These are phyloP conservation scores for Ambastaia sidthimunki DNA, from an alignment of 2,797 vertebrate genomes.

Conservation along the genomic window DNA sequence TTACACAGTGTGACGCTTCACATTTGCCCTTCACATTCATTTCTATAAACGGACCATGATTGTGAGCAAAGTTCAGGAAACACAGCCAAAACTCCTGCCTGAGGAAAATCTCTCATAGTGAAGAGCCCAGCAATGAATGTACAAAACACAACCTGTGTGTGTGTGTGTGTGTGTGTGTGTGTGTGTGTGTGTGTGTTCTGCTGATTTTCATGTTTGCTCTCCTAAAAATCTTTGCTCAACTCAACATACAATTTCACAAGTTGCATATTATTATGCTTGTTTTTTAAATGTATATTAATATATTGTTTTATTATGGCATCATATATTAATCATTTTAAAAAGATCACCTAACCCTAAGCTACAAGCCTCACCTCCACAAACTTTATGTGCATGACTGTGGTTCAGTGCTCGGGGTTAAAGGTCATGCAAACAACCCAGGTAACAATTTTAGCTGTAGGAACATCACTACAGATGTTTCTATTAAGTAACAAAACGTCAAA, in stretches of 20 bases:
- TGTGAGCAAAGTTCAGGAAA: slow-evolving; percentile 61
- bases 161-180: slow-evolving; percentile 7
- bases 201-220: slow-evolving; percentile 14
- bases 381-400: background rate
- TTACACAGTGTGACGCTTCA: background rate
- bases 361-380: background rate
- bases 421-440: background rate
- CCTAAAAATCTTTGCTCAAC: slow-evolving; percentile 1
- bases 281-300: no score
- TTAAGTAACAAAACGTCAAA: no score
- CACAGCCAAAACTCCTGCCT: slow-evolving; percentile 54
- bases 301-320: no score
- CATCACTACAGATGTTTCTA: no score
- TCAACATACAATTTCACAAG: no score
- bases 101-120: slow-evolving; percentile 5
- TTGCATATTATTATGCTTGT: no score
- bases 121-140: background rate
- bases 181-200: background rate
- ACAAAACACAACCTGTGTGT: background rate
- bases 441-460: no score
- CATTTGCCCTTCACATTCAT: slow-evolving; percentile 58
- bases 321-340: no score
- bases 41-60: slow-evolving; percentile 65
- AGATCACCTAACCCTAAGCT: background rate
- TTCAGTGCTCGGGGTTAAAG: background rate